Conservation (phyloP, 1,140 invertebrate species). For the Zaprionus inermis region DNA sequence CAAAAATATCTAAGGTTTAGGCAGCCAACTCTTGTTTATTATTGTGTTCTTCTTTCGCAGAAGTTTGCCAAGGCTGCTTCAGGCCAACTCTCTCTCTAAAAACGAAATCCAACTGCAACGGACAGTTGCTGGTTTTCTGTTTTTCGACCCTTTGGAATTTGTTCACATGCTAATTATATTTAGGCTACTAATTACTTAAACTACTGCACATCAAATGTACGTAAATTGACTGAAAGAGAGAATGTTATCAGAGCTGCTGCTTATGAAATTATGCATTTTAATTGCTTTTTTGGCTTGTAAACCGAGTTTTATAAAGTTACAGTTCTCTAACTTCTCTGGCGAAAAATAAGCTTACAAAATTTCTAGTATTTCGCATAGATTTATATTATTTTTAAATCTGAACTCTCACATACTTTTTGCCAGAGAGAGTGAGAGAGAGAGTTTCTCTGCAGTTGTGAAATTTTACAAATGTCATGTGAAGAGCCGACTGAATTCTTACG, state of each 20-base stretch:
- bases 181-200: background rate
- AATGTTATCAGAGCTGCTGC: background rate
- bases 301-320: background rate
- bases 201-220: background rate
- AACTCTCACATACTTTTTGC: background rate
- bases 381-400: background rate
- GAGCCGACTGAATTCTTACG: background rate
- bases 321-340: background rate
- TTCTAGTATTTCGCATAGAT: background rate
- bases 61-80: too few relatives aligned
- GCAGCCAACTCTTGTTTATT: too few relatives aligned
- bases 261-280: background rate
- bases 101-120: too few relatives aligned
- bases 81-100: too few relatives aligned
- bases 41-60: too few relatives aligned
- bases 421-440: background rate
- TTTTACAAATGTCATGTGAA: constrained; percentile 5
- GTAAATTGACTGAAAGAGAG: background rate
- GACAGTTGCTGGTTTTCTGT: background rate
- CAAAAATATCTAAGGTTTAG: too few relatives aligned
- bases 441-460: background rate
- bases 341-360: background rate
- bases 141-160: background rate
- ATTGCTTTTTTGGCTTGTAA: background rate
- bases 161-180: background rate